These are phyloP conservation scores for Formica aserva DNA, from an alignment of 2,888 invertebrate genomes.

Conservation along the genomic window DNA sequence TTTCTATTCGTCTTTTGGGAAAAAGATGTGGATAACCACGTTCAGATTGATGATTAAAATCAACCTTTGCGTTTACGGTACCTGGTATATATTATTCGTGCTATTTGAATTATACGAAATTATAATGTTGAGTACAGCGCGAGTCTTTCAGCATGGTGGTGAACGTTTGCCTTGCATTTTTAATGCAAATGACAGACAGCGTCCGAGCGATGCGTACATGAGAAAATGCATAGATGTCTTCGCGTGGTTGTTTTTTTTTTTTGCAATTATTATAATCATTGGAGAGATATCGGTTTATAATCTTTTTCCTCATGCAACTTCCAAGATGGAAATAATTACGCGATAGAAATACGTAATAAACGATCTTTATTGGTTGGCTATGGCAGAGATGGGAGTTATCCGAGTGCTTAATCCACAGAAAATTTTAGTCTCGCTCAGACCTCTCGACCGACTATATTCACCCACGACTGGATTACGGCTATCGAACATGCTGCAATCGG, in stretches of 20 bases:
- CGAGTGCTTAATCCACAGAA: not conserved
- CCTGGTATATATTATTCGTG: too few relatives aligned
- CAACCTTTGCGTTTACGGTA: too few relatives aligned
- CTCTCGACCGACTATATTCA: not conserved
- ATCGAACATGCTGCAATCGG: not conserved
- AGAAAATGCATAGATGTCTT: not conserved
- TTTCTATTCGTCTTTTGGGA: too few relatives aligned
- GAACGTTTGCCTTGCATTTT: conserved; percentile 12
- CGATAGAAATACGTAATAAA: not conserved
- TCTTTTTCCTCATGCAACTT: not conserved
- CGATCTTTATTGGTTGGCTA: not conserved
- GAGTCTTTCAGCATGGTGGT: not conserved
- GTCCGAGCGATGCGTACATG: not conserved
- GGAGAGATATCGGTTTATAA: not conserved
- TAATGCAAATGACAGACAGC: conserved; percentile 1
- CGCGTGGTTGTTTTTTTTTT: not conserved
- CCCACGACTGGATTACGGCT: not conserved
- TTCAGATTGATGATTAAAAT: too few relatives aligned
- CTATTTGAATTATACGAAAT: not conserved
- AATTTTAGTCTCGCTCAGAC: conserved; percentile 9
- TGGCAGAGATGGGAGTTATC: not conserved
- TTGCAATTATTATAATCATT: not conserved
- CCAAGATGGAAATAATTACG: not conserved
- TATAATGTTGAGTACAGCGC: not conserved
- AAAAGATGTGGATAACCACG: too few relatives aligned